Base-by-base conservation (phyloP, 2,113 vertebrate genomes). In the Trematomus loennbergii region DNA sequence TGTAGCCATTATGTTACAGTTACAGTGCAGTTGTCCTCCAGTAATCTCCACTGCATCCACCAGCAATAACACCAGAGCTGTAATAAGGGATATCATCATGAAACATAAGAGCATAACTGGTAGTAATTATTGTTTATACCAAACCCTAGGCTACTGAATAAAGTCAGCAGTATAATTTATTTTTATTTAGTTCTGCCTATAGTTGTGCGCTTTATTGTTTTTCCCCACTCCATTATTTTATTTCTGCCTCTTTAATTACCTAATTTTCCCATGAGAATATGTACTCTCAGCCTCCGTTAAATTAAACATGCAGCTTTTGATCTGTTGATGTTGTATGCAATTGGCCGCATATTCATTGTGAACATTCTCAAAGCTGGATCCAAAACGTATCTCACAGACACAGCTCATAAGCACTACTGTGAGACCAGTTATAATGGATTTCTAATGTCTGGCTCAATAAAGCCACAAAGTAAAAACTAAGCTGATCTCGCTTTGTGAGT, bases 301-400 rank as follows among this genome's bases (percentile, higher is more conserved):
- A 73, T 73, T 64, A 54, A 81, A 63, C 52, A 72, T 74, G 36
- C 62, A 55, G 62, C 62, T 75, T 72, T 72, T 62, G 57, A 72
- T 69, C 52, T 70, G 53, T 66, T 70, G 45, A 75, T 76, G 73
- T 76, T 50, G 15, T 57, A 12, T 55, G 15, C 25, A 20, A 64
- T 72, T 54, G n/a, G 57, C 43, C 72, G 68, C 73, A 52, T 73
- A 7, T 78, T 80, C 57, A 52, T 79, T 70, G 36, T 68, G n/a
- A 73, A 22, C 36, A 57, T 20, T 36, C 69, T 72, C 36, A 63
- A 33, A 79, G 60, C 64, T 71, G 43, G 40, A 67, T 45, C 67
- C 57, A 73, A 45, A 64, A 12, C 9, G 17, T 67, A 12, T 70
- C 54, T 81, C 45, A 72, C 29, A 63, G 53, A 55, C 49, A 68